phyloP scores from a whole-genome alignment of 2,113 vertebrate genomes.

The Sminthopsis crassicaudata region DNA sequence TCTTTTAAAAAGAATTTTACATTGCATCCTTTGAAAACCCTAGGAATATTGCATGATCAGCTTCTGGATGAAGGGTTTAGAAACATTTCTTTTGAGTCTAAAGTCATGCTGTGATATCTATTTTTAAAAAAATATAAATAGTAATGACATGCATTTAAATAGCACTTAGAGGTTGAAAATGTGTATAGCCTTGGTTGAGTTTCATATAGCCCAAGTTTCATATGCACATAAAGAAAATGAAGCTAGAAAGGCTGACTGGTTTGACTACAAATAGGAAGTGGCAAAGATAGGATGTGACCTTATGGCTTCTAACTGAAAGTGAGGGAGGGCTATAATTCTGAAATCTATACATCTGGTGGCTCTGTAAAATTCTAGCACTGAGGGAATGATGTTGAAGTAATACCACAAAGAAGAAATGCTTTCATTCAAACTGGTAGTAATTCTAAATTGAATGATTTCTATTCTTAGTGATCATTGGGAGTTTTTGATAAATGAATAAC shows the following conservation, averaged over 20 bases:
- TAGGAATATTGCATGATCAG: not conserved
- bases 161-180: not conserved
- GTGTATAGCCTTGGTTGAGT: not conserved
- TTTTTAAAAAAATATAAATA: not conserved
- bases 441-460: not conserved
- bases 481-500: not conserved
- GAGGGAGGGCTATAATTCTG: not conserved
- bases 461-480: not conserved
- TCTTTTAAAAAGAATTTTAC: not conserved
- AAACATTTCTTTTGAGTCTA: not conserved
- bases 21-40: not conserved
- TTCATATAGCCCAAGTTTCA: not conserved
- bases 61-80: not conserved
- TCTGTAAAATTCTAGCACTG: not conserved
- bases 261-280: not conserved
- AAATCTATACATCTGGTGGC: not conserved
- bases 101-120: not conserved
- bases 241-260: not conserved
- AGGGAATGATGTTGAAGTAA: not conserved
- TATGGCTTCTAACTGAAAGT: not conserved
- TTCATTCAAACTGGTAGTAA: not conserved
- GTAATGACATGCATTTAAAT: not conserved
- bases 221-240: not conserved
- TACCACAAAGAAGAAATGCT: not conserved
- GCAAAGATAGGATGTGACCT: fast-evolving